phyloP scores from a whole-genome alignment of 2,797 vertebrate species.

The Xiphophorus birchmanni region DNA sequence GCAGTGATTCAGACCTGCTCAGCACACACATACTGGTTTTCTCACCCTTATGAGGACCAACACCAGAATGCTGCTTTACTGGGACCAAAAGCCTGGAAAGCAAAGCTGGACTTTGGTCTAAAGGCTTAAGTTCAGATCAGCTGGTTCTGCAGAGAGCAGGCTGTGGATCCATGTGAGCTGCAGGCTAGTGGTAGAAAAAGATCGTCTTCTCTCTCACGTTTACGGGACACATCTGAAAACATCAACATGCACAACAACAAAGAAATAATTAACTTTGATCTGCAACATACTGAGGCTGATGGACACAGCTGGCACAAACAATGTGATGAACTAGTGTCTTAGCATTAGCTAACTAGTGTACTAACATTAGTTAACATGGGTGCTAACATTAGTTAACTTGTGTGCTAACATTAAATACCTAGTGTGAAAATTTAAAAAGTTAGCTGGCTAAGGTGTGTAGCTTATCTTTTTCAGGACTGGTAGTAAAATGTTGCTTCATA shows the following conservation, averaged over 20 bases:
- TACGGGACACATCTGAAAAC: background rate
- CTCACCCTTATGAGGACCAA: background rate
- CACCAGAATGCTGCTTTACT: background rate
- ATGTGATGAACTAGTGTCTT: background rate
- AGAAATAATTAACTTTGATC: background rate
- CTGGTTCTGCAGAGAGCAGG: background rate
- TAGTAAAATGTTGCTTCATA: no score
- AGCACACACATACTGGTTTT: slow-evolving; percentile 11
- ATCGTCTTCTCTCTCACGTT: background rate
- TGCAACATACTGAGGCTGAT: background rate
- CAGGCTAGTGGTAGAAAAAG: background rate
- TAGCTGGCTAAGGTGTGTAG: background rate
- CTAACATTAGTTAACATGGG: no score
- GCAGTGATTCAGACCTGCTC: slow-evolving; percentile 32
- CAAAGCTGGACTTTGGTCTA: background rate
- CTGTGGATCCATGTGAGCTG: background rate
- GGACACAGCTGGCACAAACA: background rate
- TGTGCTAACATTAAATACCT: no score
- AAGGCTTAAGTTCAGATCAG: background rate
- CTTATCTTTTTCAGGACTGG: background rate
- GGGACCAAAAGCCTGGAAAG: background rate
- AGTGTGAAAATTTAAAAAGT: no score
- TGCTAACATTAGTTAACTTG: no score
- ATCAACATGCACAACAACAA: background rate
- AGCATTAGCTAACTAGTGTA: background rate